Percentiles rank a stretch among this genome's conserved stretches.
These are phyloP conservation scores for Paracentrotus lividus DNA, from an alignment of 53 echinoderm and acorn worm species.

Conservation along the genomic window DNA sequence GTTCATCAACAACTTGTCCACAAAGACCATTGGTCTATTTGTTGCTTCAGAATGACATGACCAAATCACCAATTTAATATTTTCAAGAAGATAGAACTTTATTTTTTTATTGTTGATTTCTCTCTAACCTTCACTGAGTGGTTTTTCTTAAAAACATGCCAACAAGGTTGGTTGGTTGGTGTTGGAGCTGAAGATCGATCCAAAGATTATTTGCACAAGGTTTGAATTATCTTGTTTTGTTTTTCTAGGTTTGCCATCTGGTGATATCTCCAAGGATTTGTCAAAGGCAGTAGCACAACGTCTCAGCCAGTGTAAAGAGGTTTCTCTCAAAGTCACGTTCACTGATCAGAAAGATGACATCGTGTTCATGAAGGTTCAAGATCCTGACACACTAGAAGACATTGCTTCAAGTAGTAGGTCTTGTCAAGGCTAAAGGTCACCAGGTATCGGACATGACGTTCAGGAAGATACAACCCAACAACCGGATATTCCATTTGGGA, in stretches of 20 bases:
- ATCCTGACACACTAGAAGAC: conserved; percentile 35
- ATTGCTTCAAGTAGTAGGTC: conserved; percentile 30
- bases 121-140: too few relatives aligned
- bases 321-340: background rate
- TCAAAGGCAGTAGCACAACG: background rate
- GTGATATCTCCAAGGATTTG: conserved; percentile 15
- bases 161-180: too few relatives aligned
- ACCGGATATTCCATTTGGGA: background rate
- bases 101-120: too few relatives aligned
- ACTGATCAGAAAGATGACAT: background rate
- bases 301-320: conserved; percentile 20
- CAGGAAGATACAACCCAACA: background rate
- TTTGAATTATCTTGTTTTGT: too few relatives aligned
- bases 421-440: background rate
- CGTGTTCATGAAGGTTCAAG: background rate
- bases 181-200: too few relatives aligned
- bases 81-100: too few relatives aligned
- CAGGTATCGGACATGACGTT: background rate
- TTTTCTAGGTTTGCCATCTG: background rate
- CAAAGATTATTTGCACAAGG: too few relatives aligned
- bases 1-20: too few relatives aligned
- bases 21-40: too few relatives aligned
- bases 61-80: too few relatives aligned
- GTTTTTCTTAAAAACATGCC: too few relatives aligned
- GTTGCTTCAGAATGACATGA: too few relatives aligned